Conservation (phyloP, 2,888 invertebrate genomes). For the Tachystola acroxantha region DNA sequence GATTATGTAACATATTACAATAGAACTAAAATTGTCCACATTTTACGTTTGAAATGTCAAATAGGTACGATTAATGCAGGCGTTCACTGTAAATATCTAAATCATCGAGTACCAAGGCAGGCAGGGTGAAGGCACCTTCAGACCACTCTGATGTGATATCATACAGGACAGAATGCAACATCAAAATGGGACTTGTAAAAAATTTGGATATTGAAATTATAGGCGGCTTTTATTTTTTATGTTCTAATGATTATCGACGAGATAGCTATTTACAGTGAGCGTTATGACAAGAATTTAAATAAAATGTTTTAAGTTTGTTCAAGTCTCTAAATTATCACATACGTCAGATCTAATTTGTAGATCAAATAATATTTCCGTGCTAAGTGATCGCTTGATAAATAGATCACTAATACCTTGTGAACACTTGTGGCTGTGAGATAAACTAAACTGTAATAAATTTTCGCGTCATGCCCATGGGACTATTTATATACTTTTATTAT, state of each 20-base stretch:
- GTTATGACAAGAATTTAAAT: no score
- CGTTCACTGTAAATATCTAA: no score
- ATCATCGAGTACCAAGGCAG: no score
- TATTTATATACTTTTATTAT: slow-evolving; percentile 8
- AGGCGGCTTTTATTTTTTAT: no score
- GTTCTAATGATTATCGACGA: no score
- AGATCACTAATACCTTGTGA: slow-evolving; percentile 20
- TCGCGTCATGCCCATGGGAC: slow-evolving; percentile 4
- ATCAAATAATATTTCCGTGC: slow-evolving; percentile 21
- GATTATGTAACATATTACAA: slow-evolving; percentile 2
- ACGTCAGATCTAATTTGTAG: slow-evolving; percentile 11
- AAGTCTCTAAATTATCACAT: slow-evolving; percentile 10
- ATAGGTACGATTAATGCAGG: slow-evolving; percentile 3
- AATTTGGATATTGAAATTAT: no score
- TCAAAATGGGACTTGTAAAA: no score
- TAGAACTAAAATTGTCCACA: neutral
- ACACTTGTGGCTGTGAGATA: slow-evolving; percentile 20
- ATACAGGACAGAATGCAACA: no score
- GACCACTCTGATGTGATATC: no score
- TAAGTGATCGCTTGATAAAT: slow-evolving; percentile 32
- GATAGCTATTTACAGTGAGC: no score
- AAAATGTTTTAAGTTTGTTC: no score
- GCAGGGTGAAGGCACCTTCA: no score
- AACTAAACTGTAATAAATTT: slow-evolving; percentile 16
- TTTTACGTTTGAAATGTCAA: neutral